phyloP scores from a whole-genome alignment of 2,797 vertebrate genomes.

The Paguma larvata region DNA sequence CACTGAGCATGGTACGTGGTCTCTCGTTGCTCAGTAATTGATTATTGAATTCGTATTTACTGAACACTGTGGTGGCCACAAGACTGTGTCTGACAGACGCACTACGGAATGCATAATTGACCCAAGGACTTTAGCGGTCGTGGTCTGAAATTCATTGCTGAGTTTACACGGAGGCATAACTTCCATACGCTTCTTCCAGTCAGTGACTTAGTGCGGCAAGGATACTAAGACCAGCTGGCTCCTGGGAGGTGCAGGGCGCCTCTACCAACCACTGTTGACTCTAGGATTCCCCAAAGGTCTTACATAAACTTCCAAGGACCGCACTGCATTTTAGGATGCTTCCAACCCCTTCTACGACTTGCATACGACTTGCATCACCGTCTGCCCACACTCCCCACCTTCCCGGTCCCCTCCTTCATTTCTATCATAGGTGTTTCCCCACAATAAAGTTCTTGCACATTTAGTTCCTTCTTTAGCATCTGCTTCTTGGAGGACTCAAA shows the following conservation, averaged over 20 bases:
- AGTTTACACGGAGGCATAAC: too few species aligned
- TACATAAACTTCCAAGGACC: not conserved
- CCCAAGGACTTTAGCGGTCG: too few species aligned
- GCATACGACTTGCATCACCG: rapidly evolving
- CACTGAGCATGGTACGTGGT: not conserved
- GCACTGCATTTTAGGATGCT: not conserved
- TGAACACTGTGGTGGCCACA: not conserved
- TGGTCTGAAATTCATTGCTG: not conserved
- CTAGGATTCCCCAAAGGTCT: not conserved
- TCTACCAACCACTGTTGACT: not conserved
- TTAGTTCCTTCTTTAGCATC: not conserved
- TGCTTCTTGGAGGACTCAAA: not conserved
- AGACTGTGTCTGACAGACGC: too few species aligned
- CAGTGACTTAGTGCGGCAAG: rapidly evolving
- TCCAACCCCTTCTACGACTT: rapidly evolving
- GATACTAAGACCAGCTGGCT: not conserved
- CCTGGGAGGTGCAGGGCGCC: not conserved
- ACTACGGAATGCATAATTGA: rapidly evolving
- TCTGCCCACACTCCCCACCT: too few species aligned
- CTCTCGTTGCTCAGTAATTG: rapidly evolving
- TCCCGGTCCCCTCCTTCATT: rapidly evolving
- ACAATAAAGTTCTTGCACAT: not conserved
- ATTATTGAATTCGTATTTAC: not conserved
- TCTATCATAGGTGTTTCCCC: too few species aligned
- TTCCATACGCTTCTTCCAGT: too few species aligned